A percentile compares a stretch with the other conserved stretches of the same genome.
phyloP scores from a whole-genome alignment of 2,113 vertebrate species.

The Chauna torquata region DNA sequence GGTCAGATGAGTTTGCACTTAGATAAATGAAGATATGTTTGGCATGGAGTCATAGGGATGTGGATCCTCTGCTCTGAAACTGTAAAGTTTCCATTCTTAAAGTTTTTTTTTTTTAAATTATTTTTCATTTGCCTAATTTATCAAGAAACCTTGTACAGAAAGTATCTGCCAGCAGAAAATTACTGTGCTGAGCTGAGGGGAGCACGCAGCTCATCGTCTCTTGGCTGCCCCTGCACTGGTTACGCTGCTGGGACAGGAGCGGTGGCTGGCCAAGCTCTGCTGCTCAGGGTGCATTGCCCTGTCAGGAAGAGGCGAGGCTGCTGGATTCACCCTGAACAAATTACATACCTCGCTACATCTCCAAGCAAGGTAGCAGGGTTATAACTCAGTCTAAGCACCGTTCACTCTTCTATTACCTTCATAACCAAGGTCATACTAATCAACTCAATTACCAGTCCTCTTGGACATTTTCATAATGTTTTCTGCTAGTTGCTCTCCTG shows the following conservation, averaged over 20 bases:
- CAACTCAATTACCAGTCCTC: conserved; percentile 96
- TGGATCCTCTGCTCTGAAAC: neutral
- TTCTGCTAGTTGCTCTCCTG: conserved; percentile 98
- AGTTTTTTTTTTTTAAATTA: neutral
- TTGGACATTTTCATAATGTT: conserved; percentile 98
- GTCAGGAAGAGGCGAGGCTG: conserved; percentile 75
- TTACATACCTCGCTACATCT: conserved; percentile 75
- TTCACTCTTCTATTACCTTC: conserved; percentile 87
- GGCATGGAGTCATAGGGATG: neutral
- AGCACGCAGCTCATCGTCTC: conserved; percentile 33
- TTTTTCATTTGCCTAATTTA: conserved; percentile 5
- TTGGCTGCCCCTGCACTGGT: conserved; percentile 69
- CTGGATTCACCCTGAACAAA: conserved; percentile 82
- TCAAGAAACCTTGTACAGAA: neutral
- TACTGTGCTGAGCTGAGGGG: neutral
- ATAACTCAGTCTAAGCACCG: conserved; percentile 87
- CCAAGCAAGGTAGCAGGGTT: conserved; percentile 70
- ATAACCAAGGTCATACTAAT: conserved; percentile 99
- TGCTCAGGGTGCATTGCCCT: conserved; percentile 80
- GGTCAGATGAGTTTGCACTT: neutral
- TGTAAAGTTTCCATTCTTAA: neutral
- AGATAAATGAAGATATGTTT: neutral
- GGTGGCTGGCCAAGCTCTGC: conserved; percentile 76
- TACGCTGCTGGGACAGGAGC: conserved; percentile 47
- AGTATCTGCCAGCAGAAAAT: conserved; percentile 38